These are phyloP conservation scores for Stictonetta naevosa DNA, from an alignment of 2,113 vertebrate species.

Conservation along the genomic window DNA sequence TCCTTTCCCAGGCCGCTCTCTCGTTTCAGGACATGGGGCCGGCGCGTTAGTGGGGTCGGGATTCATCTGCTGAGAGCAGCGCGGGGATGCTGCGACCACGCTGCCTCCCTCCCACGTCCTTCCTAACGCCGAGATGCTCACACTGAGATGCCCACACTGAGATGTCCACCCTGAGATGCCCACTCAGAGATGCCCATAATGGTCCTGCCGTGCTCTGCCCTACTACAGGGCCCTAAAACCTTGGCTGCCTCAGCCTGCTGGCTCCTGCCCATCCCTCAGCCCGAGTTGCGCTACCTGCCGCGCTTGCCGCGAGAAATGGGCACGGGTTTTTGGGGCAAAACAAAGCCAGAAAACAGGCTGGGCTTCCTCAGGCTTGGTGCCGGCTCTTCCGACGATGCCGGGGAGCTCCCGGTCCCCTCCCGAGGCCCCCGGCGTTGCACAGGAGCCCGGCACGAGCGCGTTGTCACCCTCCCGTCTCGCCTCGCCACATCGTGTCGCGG, in stretches of 20 bases:
- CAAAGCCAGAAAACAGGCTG: neutral
- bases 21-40: neutral
- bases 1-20: neutral
- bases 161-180: too few species aligned
- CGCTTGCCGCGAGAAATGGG: neutral
- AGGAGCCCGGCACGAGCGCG: neutral
- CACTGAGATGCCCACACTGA: too few species aligned
- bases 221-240: conserved; percentile 14
- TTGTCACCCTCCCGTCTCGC: neutral
- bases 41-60: neutral
- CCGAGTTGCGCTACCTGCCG: neutral
- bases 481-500: neutral
- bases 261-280: conserved; percentile 27
- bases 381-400: neutral
- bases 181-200: neutral
- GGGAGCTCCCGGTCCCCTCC: neutral
- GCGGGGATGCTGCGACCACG: neutral
- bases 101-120: neutral
- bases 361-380: neutral
- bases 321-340: neutral
- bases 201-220: conserved; percentile 47
- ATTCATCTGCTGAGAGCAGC: neutral
- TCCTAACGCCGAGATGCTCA: neutral
- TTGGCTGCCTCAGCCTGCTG: neutral
- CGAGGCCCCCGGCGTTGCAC: neutral